Conservation (phyloP, 2,888 invertebrate species). For the Agonopterix arenella region DNA sequence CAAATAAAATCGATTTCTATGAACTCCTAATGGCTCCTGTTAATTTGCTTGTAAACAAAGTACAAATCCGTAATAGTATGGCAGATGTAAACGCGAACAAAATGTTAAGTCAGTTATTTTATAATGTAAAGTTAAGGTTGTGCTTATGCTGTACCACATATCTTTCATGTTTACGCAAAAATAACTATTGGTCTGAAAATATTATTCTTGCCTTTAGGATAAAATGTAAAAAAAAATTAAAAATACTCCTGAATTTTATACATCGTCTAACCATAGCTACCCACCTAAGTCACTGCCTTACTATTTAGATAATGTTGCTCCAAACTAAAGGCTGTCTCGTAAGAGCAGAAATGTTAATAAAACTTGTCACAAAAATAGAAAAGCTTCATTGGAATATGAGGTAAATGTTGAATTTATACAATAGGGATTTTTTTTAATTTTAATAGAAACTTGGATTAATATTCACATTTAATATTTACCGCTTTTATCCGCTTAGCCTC, state of each 20-base stretch:
- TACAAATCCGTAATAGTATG: conserved; percentile 52
- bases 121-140: conserved; percentile 39
- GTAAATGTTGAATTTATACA: too few species aligned
- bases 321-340: conserved; percentile 6
- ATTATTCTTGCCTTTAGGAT: conserved; percentile 39
- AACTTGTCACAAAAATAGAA: too few species aligned
- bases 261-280: conserved; percentile 25
- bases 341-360: conserved; percentile 9
- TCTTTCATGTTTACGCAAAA: conserved; percentile 35
- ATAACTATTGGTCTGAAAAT: conserved; percentile 5
- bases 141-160: conserved; percentile 55
- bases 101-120: conserved; percentile 25
- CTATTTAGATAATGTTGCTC: conserved; percentile 14
- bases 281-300: conserved; percentile 36
- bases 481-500: neutral
- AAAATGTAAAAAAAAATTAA: conserved; percentile 13
- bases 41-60: conserved; percentile 53
- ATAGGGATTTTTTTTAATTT: too few species aligned
- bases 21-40: conserved; percentile 15
- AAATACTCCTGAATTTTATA: conserved; percentile 39
- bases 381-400: too few species aligned
- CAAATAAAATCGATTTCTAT: conserved; percentile 14
- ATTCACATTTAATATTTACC: neutral
- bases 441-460: too few species aligned
- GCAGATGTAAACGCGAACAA: conserved; percentile 37